Conservation (phyloP, 2,797 vertebrate species). For the Mastacembelus armatus region DNA sequence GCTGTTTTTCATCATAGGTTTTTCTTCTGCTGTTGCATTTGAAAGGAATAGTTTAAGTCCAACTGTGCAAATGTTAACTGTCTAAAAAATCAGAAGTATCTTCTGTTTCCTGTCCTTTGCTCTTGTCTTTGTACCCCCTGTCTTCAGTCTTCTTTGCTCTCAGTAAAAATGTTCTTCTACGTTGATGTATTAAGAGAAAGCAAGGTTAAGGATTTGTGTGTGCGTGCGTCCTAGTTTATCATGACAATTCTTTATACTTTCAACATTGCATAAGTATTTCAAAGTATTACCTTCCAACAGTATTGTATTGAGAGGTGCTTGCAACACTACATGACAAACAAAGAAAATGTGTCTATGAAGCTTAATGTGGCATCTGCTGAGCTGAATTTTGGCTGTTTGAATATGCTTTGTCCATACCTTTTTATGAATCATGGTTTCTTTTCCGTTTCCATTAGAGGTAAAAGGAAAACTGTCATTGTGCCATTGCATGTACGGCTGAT, state of each 20-base stretch:
- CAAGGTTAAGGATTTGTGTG: constrained; percentile 6
- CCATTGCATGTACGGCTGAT: constrained; percentile 71
- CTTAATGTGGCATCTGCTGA: constrained; percentile 1
- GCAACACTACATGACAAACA: constrained; percentile 22
- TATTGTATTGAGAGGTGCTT: constrained; percentile 54
- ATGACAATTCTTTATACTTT: constrained; percentile 32
- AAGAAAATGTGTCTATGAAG: constrained; percentile 14
- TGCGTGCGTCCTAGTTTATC: constrained; percentile 46
- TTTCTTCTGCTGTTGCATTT: too few species aligned
- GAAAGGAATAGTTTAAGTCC: not conserved
- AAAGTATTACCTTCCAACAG: constrained; percentile 50
- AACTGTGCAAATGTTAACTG: constrained; percentile 15
- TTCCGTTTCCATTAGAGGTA: constrained; percentile 32
- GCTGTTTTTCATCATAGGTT: constrained; percentile 28
- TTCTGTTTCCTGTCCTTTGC: not conserved
- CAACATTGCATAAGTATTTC: constrained; percentile 32
- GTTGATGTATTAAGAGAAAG: constrained; percentile 11
- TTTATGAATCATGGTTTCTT: constrained; percentile 52
- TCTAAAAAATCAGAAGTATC: not conserved
- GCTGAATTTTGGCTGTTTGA: constrained; percentile 17
- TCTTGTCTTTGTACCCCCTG: not conserved
- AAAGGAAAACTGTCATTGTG: constrained; percentile 61
- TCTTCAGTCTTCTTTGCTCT: constrained; percentile 9
- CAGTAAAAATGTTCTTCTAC: constrained; percentile 12
- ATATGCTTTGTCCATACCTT: not conserved